Percentiles rank a stretch among this genome's conserved stretches.
Conservation (phyloP, 2,113 vertebrate genomes). For the Brachypodius melanocephalos region DNA sequence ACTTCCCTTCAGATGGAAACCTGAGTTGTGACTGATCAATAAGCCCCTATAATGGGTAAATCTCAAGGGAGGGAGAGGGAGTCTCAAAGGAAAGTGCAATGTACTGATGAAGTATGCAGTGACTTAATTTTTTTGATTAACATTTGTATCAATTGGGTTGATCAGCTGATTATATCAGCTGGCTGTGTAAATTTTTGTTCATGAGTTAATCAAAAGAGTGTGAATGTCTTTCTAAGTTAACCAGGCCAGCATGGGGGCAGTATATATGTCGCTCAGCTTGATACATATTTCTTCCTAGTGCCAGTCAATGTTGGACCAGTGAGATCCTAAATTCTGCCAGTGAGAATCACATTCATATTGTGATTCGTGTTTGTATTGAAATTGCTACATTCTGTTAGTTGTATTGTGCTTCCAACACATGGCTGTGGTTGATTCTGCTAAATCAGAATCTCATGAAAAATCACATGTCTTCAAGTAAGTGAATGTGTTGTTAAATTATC, state of each 20-base stretch:
- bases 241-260: neutral
- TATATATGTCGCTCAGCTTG: neutral
- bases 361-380: neutral
- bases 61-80: neutral
- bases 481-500: neutral
- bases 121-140: neutral
- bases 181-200: neutral
- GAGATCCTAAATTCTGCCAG: neutral
- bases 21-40: neutral
- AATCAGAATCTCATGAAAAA: neutral
- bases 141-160: neutral
- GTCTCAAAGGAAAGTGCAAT: neutral
- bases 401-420: neutral
- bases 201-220: neutral
- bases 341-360: neutral
- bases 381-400: neutral
- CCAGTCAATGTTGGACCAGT: rapidly evolving
- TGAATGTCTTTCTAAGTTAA: neutral
- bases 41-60: neutral
- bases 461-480: neutral
- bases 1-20: neutral
- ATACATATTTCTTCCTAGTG: neutral
- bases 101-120: neutral
- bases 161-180: neutral
- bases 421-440: neutral